Percentiles rank a stretch among this genome's conserved stretches.
Evolutionary conservation across 2,113 vertebrate species (phyloP).

Genomic region (Gavialis gangeticus): DNA sequence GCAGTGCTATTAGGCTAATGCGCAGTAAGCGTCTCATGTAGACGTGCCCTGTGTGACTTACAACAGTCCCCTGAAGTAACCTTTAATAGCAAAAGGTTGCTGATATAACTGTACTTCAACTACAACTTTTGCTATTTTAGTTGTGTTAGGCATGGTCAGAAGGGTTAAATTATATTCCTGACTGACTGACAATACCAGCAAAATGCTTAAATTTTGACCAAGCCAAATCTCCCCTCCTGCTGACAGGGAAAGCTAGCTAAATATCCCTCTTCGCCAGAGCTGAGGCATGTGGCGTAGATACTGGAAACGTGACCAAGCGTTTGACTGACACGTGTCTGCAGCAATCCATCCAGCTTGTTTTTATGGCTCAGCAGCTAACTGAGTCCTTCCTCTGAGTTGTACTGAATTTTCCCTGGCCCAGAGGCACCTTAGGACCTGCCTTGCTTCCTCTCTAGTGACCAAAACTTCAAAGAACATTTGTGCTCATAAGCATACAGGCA

Average conservation of each 20-base stretch:
- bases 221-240: slow-evolving; percentile 75
- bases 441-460: slow-evolving; percentile 60
- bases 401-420: slow-evolving; percentile 65
- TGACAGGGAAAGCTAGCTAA: slow-evolving; percentile 72
- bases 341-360: slow-evolving; percentile 78
- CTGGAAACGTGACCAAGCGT: slow-evolving; percentile 78
- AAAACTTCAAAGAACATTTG: slow-evolving; percentile 57
- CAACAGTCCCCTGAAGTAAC: not conserved
- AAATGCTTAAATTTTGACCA: slow-evolving; percentile 68
- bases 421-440: slow-evolving; percentile 64
- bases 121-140: slow-evolving; percentile 57
- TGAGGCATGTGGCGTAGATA: slow-evolving; percentile 75
- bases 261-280: slow-evolving; percentile 72
- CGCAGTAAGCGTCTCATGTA: too few relatives aligned
- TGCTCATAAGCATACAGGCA: slow-evolving; percentile 45
- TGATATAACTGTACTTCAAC: slow-evolving; percentile 64
- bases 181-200: slow-evolving; percentile 38
- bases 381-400: slow-evolving; percentile 70
- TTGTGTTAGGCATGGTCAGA: slow-evolving; percentile 62
- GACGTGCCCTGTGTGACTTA: too few relatives aligned
- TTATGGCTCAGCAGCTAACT: slow-evolving; percentile 74
- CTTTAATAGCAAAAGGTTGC: slow-evolving; percentile 62
- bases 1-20: too few relatives aligned
- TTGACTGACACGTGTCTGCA: slow-evolving; percentile 80
- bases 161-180: slow-evolving; percentile 50